Evolutionary conservation across 1,140 invertebrate species (phyloP).

Genomic region (Cyclargus thomasi): DNA sequence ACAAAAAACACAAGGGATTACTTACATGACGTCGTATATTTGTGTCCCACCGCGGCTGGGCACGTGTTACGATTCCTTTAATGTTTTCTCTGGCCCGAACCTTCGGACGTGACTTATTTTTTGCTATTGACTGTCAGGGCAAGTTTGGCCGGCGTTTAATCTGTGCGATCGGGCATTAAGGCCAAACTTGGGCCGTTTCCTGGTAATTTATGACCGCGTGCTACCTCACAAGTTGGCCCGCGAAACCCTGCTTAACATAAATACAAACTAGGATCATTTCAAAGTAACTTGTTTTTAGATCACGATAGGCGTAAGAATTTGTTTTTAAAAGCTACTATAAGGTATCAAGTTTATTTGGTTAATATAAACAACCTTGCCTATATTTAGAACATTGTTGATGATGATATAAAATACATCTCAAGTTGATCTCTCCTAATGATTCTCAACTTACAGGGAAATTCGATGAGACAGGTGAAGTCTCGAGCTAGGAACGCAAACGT

Average conservation of each 20-base stretch:
- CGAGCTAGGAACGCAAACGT: background rate
- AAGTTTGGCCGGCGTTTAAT: constrained; percentile 50
- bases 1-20: background rate
- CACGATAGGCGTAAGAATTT: too few species aligned
- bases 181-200: constrained; percentile 59
- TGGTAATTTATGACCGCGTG: constrained; percentile 51
- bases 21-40: background rate
- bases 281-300: background rate
- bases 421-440: background rate
- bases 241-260: constrained; percentile 7
- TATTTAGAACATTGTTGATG: too few species aligned
- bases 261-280: constrained; percentile 8
- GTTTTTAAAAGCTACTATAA: too few species aligned
- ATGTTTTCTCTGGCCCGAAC: background rate
- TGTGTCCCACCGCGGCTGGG: background rate
- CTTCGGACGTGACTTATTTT: constrained; percentile 20
- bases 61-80: background rate
- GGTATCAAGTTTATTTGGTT: too few species aligned
- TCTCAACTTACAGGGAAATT: constrained; percentile 11
- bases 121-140: constrained; percentile 37
- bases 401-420: too few species aligned
- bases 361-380: too few species aligned
- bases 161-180: constrained; percentile 56
- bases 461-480: constrained; percentile 2
- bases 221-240: background rate